Conservation (phyloP, 2,113 vertebrate species). For the Myotis lucifugus region DNA sequence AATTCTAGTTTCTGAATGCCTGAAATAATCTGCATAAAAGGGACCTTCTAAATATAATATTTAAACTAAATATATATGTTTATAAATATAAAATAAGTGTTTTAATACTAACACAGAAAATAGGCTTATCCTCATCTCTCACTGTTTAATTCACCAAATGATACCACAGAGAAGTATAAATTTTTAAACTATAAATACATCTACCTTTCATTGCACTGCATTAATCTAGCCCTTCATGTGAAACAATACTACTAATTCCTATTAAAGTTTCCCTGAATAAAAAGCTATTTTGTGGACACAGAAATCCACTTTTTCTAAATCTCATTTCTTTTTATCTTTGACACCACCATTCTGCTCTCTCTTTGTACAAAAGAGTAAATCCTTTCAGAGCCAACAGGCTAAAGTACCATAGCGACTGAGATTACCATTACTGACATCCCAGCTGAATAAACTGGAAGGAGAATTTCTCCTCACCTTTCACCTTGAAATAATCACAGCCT, state of each 20-base stretch:
- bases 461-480: constrained; percentile 63
- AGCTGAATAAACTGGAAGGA: constrained; percentile 54
- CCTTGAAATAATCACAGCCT: constrained; percentile 61
- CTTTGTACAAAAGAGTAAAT: constrained; percentile 72
- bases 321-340: constrained; percentile 78
- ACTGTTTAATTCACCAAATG: constrained; percentile 54
- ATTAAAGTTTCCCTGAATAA: constrained; percentile 70
- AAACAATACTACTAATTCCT: constrained; percentile 76
- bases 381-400: constrained; percentile 74
- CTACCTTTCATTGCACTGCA: constrained; percentile 39
- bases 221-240: constrained; percentile 71
- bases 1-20: background rate
- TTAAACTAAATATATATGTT: constrained; percentile 28
- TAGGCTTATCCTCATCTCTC: background rate
- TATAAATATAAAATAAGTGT: constrained; percentile 45
- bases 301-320: constrained; percentile 74
- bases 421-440: constrained; percentile 70
- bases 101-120: constrained; percentile 52
- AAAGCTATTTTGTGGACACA: constrained; percentile 75
- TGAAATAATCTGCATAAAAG: background rate
- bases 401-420: constrained; percentile 59
- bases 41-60: background rate
- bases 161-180: constrained; percentile 51
- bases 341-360: constrained; percentile 59
- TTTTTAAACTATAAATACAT: constrained; percentile 69